Base-by-base conservation (phyloP, 2,888 invertebrate genomes). In the Dione juno region DNA sequence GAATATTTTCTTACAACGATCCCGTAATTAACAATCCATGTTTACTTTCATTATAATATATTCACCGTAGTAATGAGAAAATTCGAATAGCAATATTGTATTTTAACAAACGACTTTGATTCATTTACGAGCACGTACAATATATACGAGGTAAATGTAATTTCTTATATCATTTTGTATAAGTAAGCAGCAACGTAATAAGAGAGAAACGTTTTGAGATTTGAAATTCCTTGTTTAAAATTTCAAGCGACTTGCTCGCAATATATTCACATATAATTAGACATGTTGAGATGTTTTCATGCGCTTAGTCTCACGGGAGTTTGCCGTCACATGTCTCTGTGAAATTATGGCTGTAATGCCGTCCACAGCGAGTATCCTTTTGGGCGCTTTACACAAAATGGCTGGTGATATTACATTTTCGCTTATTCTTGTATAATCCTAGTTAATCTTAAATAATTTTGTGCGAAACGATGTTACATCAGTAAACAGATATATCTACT, bases 211-310 rank as follows among this genome's bases (percentile, higher is more conserved):
- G 16, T 61, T 59, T 63, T 11, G 19, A 43, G 35, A 37, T 45
- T 16, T 45, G 37, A 68, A 48, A 35, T 37, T 37, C 45, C 63
- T 11, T 37, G 28, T 19, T 37, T 45, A 45, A 67, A 67, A 63
- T 54, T 48, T 37, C 37, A 45, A 53, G 13, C 45, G 37, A 37
- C 37, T 16, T 45, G n/a, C 59, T 67, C 50, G 10, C 37, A 64
- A 69, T 50, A 45, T 40, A 64, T 69, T 64, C 37, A 64, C 48
- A 45, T 69, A 69, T 69, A 69, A 64, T 64, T 69, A 69, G 63
- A 64, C 54, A 54, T 37, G 68, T 64, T 40, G 64, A 69, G 68
- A 68, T 63, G 63, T 63, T 68, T 68, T 63, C 68, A 68, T 64
- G 48, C 35, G 63, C 53, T 69, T 40, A 69, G 63, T 68, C 68